phyloP scores from a whole-genome alignment of 2,888 invertebrate species.

The Drosophila prolongata region DNA sequence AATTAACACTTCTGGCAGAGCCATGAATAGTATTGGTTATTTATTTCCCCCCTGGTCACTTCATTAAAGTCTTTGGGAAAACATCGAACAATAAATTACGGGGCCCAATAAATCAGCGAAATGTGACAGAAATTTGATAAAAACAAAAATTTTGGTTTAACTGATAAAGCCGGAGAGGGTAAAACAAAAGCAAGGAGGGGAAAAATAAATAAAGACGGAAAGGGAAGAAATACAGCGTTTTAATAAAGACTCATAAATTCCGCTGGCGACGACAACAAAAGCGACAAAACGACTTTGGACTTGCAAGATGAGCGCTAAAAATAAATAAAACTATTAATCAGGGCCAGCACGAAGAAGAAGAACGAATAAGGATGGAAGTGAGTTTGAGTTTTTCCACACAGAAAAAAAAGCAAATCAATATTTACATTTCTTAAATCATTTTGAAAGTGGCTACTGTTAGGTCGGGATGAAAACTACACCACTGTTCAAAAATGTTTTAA shows the following conservation, averaged over 20 bases:
- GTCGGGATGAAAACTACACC: no score
- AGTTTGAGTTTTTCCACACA: slow-evolving; percentile 51
- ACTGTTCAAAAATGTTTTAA: no score
- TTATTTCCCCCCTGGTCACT: slow-evolving; percentile 40
- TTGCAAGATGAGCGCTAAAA: slow-evolving; percentile 81
- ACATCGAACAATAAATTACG: slow-evolving; percentile 45
- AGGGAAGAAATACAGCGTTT: slow-evolving; percentile 71
- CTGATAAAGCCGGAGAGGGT: slow-evolving; percentile 61
- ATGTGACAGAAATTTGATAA: slow-evolving; percentile 74
- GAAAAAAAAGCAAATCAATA: not conserved
- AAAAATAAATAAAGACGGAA: slow-evolving; percentile 12
- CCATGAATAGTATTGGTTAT: slow-evolving; percentile 30
- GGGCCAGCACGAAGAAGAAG: slow-evolving; percentile 57
- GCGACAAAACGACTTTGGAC: slow-evolving; percentile 61
- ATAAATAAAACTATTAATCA: slow-evolving; percentile 82
- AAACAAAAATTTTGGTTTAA: slow-evolving; percentile 47
- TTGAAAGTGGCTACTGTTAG: not conserved
- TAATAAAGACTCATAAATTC: slow-evolving; percentile 79
- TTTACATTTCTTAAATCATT: not conserved
- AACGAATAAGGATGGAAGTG: slow-evolving; percentile 34
- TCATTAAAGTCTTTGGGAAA: slow-evolving; percentile 50
- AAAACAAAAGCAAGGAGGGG: slow-evolving; percentile 20
- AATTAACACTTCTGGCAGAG: slow-evolving; percentile 35
- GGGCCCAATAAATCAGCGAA: slow-evolving; percentile 69
- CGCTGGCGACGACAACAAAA: slow-evolving; percentile 52